phyloP scores from a whole-genome alignment of 2,113 vertebrate species.

The Chaetodon auriga region DNA sequence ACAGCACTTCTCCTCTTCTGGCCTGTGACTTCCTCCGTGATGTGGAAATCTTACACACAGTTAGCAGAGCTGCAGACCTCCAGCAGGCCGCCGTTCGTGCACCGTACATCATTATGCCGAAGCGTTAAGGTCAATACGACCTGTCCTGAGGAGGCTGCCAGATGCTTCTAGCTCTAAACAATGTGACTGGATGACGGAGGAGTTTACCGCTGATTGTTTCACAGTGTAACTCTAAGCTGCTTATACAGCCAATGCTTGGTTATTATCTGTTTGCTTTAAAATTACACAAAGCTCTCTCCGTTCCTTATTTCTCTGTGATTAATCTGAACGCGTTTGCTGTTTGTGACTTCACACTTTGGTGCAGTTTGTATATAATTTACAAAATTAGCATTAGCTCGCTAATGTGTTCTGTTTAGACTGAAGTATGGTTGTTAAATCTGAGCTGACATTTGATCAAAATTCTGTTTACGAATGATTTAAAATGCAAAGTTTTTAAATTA shows the following conservation, averaged over 20 bases:
- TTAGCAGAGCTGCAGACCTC: neutral
- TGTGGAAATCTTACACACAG: neutral
- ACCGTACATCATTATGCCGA: neutral
- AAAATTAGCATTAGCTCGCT: too few species aligned
- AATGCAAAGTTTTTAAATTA: too few species aligned
- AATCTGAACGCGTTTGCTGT: constrained; percentile 7
- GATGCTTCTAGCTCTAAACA: neutral
- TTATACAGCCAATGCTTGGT: constrained; percentile 48
- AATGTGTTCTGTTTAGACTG: too few species aligned
- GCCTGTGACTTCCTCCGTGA: constrained; percentile 4
- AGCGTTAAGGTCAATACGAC: neutral
- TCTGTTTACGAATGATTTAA: neutral
- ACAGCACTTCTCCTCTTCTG: neutral
- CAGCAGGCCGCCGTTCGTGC: neutral
- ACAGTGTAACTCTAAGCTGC: constrained; percentile 52
- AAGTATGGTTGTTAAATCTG: neutral
- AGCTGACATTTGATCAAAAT: neutral
- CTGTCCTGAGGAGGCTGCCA: neutral
- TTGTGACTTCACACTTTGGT: neutral
- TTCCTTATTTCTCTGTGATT: constrained; percentile 12
- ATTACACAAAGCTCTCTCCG: constrained; percentile 37
- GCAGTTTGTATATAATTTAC: neutral
- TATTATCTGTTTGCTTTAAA: constrained; percentile 39
- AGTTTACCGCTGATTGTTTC: constrained; percentile 37
- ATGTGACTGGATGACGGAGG: neutral